Conservation (phyloP, 1,140 invertebrate species). For the Nasonia longicornis region DNA sequence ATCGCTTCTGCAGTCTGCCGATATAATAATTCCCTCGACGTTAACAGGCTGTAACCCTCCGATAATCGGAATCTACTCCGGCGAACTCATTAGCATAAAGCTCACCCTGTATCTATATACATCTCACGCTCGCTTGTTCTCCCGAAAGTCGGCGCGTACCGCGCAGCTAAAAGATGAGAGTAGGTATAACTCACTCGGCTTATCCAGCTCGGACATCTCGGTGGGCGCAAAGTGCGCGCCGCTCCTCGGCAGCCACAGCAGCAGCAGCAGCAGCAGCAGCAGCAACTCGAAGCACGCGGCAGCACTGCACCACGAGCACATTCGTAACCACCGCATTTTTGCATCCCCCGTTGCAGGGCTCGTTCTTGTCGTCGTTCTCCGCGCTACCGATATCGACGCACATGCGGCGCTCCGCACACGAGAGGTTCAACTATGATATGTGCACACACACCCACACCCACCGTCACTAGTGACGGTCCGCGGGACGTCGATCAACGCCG, state of each 20-base stretch:
- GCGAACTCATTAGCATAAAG: no score
- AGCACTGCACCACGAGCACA: slow-evolving; percentile 30
- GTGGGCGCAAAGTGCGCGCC: slow-evolving; percentile 10
- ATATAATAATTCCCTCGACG: no score
- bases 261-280: slow-evolving; percentile 43
- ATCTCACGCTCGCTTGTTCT: no score
- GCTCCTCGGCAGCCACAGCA: slow-evolving; percentile 36
- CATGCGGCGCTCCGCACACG: background rate
- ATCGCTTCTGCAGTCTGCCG: background rate
- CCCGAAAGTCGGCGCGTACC: no score
- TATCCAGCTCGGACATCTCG: slow-evolving; percentile 62
- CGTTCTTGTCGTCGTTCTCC: background rate
- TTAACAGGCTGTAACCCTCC: no score
- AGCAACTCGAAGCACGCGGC: background rate
- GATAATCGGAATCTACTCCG: no score
- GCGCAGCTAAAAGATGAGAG: background rate
- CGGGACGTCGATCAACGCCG: background rate
- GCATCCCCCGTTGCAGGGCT: slow-evolving; percentile 10
- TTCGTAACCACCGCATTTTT: slow-evolving; percentile 23
- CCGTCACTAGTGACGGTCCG: background rate
- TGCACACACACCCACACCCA: background rate
- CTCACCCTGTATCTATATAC: background rate
- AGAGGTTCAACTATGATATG: background rate
- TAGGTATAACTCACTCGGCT: slow-evolving; percentile 61
- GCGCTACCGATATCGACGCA: background rate